Evolutionary conservation across 2,797 vertebrate species (phyloP).

Genomic region (Xenentodon cancila): DNA sequence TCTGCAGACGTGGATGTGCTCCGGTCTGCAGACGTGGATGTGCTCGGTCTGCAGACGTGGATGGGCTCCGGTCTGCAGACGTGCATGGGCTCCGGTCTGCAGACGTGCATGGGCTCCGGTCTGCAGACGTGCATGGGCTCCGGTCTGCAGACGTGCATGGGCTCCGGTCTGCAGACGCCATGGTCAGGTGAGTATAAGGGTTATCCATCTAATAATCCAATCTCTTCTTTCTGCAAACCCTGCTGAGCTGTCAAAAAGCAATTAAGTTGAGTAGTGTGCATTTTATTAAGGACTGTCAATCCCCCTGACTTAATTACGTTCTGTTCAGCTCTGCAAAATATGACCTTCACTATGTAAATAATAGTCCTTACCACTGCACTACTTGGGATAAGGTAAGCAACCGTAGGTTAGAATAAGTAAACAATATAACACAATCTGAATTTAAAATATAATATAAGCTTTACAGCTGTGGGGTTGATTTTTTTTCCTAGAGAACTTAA

Average conservation of each 20-base stretch:
- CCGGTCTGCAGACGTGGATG: neutral
- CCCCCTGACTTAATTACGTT: constrained; percentile 79
- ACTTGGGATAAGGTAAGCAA: constrained; percentile 34
- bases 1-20: constrained; percentile 14
- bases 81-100: no score
- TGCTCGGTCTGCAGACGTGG: no score
- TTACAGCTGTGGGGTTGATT: no score
- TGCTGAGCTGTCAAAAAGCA: constrained; percentile 83
- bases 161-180: constrained; percentile 30
- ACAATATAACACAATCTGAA: no score
- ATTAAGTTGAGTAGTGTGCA: constrained; percentile 81
- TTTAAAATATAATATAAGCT: no score
- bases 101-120: no score
- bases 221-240: constrained; percentile 79
- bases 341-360: constrained; percentile 83
- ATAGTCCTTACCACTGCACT: constrained; percentile 43
- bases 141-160: no score
- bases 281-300: constrained; percentile 83
- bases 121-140: no score
- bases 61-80: no score
- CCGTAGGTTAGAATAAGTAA: no score
- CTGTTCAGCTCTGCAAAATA: constrained; percentile 60
- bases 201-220: constrained; percentile 76
- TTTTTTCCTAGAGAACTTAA: no score
- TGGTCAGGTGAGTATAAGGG: constrained; percentile 44